Evolutionary conservation across 1,140 invertebrate genomes (phyloP).

Genomic region (Eufriesea mexicana): DNA sequence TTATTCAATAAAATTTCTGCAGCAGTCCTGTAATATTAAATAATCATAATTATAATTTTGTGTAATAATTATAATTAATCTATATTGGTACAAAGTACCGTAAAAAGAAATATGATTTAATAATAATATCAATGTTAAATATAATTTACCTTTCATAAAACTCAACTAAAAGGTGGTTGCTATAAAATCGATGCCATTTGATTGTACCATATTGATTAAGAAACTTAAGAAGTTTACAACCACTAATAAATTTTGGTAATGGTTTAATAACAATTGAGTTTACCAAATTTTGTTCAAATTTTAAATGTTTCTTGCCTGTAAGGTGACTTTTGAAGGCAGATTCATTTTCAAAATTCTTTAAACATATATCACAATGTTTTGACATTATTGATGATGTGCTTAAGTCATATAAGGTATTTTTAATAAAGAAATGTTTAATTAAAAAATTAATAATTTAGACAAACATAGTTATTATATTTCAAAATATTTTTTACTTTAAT

Average conservation of each 20-base stretch:
- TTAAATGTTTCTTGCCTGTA: constrained; percentile 76
- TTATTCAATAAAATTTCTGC: constrained; percentile 64
- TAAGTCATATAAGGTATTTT: neutral
- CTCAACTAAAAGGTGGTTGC: constrained; percentile 70
- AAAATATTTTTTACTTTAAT: neutral
- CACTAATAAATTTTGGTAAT: constrained; percentile 60
- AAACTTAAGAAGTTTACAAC: constrained; percentile 67
- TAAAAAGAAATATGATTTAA: neutral
- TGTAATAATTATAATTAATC: constrained; percentile 1
- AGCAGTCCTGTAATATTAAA: constrained; percentile 62
- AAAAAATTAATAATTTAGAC: neutral
- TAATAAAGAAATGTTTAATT: too few species aligned
- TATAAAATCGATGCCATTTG: constrained; percentile 60
- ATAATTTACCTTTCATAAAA: constrained; percentile 69
- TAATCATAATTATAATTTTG: constrained; percentile 36
- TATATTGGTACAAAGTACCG: neutral
- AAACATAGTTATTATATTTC: neutral
- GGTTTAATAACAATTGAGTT: constrained; percentile 79
- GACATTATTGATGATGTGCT: constrained; percentile 51
- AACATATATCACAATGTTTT: constrained; percentile 74
- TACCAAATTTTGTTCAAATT: constrained; percentile 54
- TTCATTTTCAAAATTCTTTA: constrained; percentile 69
- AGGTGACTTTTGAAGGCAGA: constrained; percentile 72
- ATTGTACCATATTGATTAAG: constrained; percentile 78
- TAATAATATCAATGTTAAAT: constrained; percentile 14